phyloP scores from a whole-genome alignment of 2,797 vertebrate species.

The Pristis pectinata region DNA sequence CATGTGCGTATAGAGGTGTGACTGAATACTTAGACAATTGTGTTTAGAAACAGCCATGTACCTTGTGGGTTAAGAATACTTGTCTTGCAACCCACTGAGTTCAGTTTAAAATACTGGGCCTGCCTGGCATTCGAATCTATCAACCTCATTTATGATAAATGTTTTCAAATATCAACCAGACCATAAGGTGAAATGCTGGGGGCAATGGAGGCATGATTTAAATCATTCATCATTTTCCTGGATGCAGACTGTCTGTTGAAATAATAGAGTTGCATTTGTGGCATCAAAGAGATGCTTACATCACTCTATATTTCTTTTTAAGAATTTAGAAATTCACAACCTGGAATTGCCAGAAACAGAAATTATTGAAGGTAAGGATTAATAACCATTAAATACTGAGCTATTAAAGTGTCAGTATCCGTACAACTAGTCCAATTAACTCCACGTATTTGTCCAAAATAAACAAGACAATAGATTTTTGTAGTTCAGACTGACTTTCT shows the following conservation, averaged over 20 bases:
- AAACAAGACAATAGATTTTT: background rate
- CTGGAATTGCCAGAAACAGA: background rate
- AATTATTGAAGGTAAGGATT: background rate
- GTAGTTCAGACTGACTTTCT: background rate
- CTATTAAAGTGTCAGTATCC: background rate
- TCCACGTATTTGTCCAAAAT: background rate
- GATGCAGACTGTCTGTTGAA: background rate
- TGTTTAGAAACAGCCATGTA: background rate
- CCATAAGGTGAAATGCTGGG: background rate
- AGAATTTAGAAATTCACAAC: background rate
- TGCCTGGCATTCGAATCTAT: background rate
- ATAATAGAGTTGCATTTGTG: background rate
- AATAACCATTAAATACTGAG: too few relatives aligned
- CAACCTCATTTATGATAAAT: conserved; percentile 29
- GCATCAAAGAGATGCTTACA: background rate
- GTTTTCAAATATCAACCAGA: background rate
- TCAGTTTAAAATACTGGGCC: background rate
- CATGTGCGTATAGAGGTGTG: background rate
- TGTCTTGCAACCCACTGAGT: conserved; percentile 8
- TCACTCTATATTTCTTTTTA: background rate
- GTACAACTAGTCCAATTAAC: background rate
- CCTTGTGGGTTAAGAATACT: background rate
- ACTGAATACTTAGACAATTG: background rate
- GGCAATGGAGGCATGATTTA: background rate
- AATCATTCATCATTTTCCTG: background rate